A percentile compares a stretch with the other conserved stretches of the same genome.
Evolutionary conservation across 2,888 invertebrate genomes (phyloP).

Genomic region (Rhagonycha fulva): DNA sequence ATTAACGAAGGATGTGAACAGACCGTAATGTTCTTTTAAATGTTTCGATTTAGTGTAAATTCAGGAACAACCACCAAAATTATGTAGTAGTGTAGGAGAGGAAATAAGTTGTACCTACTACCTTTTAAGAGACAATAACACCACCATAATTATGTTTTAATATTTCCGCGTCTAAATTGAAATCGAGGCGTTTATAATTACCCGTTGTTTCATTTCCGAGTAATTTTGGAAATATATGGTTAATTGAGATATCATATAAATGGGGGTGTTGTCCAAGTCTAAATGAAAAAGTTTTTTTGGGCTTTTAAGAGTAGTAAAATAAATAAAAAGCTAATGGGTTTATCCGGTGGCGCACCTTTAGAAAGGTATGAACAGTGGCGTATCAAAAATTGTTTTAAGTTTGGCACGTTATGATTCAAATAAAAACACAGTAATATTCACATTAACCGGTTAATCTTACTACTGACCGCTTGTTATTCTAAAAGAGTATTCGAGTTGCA

Average conservation of each 20-base stretch:
- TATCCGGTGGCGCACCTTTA: neutral
- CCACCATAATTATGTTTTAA: neutral
- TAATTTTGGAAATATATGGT: conserved; percentile 12
- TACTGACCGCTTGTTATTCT: neutral
- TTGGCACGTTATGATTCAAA: too few relatives aligned
- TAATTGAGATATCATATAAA: conserved; percentile 16
- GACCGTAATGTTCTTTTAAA: conserved; percentile 8
- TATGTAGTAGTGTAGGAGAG: neutral
- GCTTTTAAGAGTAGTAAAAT: neutral
- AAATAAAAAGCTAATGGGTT: conserved; percentile 4
- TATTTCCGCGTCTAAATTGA: conserved; percentile 20
- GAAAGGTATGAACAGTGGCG: neutral
- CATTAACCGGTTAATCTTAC: neutral
- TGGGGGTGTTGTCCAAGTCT: conserved; percentile 2
- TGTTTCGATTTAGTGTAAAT: conserved; percentile 7
- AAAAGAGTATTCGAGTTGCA: neutral
- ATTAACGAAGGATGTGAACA: neutral
- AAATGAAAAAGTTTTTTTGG: neutral
- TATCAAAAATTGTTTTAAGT: neutral
- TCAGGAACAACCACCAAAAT: conserved; percentile 4
- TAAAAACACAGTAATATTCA: neutral
- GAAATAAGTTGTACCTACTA: neutral
- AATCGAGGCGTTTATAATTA: conserved; percentile 16
- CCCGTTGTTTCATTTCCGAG: conserved; percentile 7
- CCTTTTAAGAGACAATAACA: neutral